These are phyloP conservation scores for Caenorhabditis drosophilae DNA, from an alignment of 2,888 invertebrate genomes.

Conservation along the genomic window DNA sequence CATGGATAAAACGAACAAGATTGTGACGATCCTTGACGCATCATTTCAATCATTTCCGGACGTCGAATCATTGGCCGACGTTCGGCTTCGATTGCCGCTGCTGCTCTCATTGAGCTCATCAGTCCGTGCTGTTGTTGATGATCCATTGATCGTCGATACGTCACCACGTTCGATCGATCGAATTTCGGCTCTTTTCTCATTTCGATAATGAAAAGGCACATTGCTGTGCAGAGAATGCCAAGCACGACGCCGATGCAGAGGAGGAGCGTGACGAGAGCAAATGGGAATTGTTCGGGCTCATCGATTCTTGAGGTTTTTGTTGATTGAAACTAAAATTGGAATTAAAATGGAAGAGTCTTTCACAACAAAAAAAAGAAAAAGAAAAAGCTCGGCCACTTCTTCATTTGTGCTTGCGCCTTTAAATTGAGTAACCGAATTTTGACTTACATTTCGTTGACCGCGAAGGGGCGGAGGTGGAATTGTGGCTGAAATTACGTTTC, in stretches of 20 bases:
- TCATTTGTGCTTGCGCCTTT: background rate
- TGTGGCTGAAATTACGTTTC: background rate
- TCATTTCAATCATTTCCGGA: background rate
- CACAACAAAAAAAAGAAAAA: no score
- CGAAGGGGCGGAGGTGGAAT: no score
- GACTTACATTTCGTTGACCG: no score
- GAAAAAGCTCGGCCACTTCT: no score
- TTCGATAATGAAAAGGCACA: conserved; percentile 15
- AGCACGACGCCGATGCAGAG: conserved; percentile 31
- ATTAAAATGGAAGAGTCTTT: no score
- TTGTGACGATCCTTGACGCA: no score
- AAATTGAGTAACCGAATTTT: background rate
- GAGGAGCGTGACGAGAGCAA: conserved; percentile 22
- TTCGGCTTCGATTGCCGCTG: background rate
- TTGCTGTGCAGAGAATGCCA: conserved; percentile 22
- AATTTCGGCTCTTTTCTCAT: conserved; percentile 25
- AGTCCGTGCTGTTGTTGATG: background rate
- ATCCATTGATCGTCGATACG: conserved; percentile 18
- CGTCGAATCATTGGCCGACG: background rate
- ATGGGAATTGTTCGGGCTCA: conserved; percentile 14
- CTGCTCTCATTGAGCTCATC: no score
- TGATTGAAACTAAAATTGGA: no score
- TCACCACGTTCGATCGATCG: conserved; percentile 13
- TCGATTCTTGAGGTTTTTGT: background rate
- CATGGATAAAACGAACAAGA: no score